Evolutionary conservation across 2,113 vertebrate genomes (phyloP).

Genomic region (Romanogobio albipinnatus): DNA sequence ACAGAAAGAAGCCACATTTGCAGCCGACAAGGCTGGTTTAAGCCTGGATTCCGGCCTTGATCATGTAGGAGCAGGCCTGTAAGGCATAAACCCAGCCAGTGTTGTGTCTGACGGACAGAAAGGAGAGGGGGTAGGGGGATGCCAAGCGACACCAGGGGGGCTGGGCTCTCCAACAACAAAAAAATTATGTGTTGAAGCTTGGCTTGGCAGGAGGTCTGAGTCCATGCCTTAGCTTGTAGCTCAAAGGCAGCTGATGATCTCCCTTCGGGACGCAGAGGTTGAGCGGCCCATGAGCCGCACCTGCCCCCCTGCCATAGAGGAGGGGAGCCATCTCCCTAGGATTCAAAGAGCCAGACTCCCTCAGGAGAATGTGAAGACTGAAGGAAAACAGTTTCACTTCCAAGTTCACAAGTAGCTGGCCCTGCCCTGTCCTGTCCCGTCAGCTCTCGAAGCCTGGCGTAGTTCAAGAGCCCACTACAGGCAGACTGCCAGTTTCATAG

Average conservation of each 20-base stretch:
- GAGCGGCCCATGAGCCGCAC: slow-evolving; percentile 55
- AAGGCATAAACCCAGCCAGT: slow-evolving; percentile 24
- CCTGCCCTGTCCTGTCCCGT: slow-evolving; percentile 45
- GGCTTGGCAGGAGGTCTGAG: slow-evolving; percentile 57
- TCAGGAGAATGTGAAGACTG: slow-evolving; percentile 64
- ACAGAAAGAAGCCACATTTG: slow-evolving; percentile 19
- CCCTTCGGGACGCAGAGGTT: slow-evolving; percentile 55
- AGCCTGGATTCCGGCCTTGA: slow-evolving; percentile 6
- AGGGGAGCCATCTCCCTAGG: slow-evolving; percentile 24
- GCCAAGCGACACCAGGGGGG: slow-evolving; percentile 7
- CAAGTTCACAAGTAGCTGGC: slow-evolving; percentile 52
- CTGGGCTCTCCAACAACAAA: slow-evolving; percentile 1
- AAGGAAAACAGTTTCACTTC: slow-evolving; percentile 58
- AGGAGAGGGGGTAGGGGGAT: background rate
- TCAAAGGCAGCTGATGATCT: slow-evolving; percentile 64
- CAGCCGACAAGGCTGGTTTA: background rate
- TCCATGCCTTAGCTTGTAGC: slow-evolving; percentile 48
- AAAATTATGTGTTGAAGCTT: slow-evolving; percentile 46
- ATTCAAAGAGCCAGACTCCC: slow-evolving; percentile 54
- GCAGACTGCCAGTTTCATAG: slow-evolving; percentile 65
- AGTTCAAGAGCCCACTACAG: slow-evolving; percentile 59
- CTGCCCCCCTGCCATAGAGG: slow-evolving; percentile 49
- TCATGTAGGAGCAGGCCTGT: slow-evolving; percentile 24
- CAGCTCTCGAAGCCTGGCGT: slow-evolving; percentile 56
- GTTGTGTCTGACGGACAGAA: slow-evolving; percentile 24